Evolutionary conservation across 2,797 vertebrate genomes (phyloP), one percentile per base, ranked within the genome.

Genomic region (Enteromius argenteus): DNA sequence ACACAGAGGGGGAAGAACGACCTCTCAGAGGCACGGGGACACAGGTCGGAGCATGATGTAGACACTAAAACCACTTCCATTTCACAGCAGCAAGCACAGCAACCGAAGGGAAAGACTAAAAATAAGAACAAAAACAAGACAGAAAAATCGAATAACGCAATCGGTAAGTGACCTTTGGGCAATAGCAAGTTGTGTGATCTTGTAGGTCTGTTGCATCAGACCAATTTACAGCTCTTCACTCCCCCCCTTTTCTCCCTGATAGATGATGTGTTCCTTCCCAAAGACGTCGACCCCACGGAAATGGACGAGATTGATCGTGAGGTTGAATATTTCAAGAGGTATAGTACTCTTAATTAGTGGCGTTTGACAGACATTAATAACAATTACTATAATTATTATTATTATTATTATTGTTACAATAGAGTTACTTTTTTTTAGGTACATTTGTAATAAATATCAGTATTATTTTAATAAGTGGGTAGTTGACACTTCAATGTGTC

Each of bases 211-310:
- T 79, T 35, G 27, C 6, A 51, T 56, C n/a, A 71, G 27, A 37
- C 27, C 23, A 27, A 1, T 79, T 10, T 58, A 35, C 32, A 19
- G 49, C 14, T 56, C 39, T 32, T 39, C 8, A 3, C 56, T 3
- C n/a, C 6, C 53, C 15, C 56, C 71, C 76, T 27, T 78, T 27
- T 58, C 73, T 14, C 87, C 89, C 93, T 79, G 89, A 80, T 88
- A 99, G 98, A 99, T 92, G 98, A 99, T n/a, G 98, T 99, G 77
- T 99, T 99, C 94, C 97, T 99, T 87, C 98, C 98, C 85, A 99
- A 99, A 96, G 98, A 99, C 87, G 90, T 96, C 86, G 98, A 99
- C 11, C 96, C 96, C 84, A 96, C 92, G 44, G 97, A 99, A 93
- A 98, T 99, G 98, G 98, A 99, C 37, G 98, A 99, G 91, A 99